Evolutionary conservation across 2,113 vertebrate species (phyloP), one percentile per base, ranked within the genome.

Genomic region (Polypterus senegalus): DNA sequence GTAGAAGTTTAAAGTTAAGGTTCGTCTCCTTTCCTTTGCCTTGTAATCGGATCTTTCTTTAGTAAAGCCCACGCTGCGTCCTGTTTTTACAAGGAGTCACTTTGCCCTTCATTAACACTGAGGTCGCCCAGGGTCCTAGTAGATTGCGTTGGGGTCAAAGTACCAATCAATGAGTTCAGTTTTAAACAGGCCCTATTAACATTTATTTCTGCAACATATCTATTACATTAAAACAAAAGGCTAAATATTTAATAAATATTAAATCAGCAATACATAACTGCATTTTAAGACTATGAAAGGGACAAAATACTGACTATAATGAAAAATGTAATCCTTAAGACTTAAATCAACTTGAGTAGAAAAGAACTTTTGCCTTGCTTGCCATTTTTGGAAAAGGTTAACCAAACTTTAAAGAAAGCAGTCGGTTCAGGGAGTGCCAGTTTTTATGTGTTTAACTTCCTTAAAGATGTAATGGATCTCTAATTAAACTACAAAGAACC

Each of bases 51-150:
- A 79, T 47, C 70, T 57, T 6, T 53, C 48, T 61, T 44, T 60
- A 43, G 60, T 1, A 48, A n/a, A 8, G 4, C 65, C 61, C 79
- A 63, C 5, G 48, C 65, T 61, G 70, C 11, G 73, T 66, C 65
- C 63, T 61, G 73, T 65, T 73, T 74, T 58, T 61, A 47, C 0
- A 47, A 49, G 60, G 56, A 60, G 54, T 11, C n/a, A 64, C 64
- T 74, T 74, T 70, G 59, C 70, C 74, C 69, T 80, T 81, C 73
- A 64, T 78, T 69, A 70, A 68, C 65, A 66, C 0, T 10, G 10
- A 70, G 81, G 76, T 80, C 67, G 62, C 64, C 47, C 48, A 60
- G 65, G 80, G 79, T 66, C 72, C 77, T 47, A 47, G 11, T 0
- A 44, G 75, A 73, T 78, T 77, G 60, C 7, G 1, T n/a, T 63